These are phyloP conservation scores for Anguilla obscura DNA, from an alignment of 2,797 vertebrate species.

Conservation along the genomic window DNA sequence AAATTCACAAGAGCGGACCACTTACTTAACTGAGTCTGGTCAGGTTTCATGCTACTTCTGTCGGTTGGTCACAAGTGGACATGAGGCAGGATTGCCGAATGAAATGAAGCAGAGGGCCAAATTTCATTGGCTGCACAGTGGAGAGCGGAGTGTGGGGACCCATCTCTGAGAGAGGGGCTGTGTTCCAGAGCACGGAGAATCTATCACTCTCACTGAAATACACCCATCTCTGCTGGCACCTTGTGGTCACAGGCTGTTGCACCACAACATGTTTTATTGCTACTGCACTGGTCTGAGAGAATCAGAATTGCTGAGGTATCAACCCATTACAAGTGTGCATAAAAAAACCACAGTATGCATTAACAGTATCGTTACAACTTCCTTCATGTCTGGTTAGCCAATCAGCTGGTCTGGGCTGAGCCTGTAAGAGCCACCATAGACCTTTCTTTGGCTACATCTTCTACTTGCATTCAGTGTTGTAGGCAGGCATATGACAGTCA, in stretches of 20 bases:
- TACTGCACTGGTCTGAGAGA: background rate
- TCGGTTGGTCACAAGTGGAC: background rate
- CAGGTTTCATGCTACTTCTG: background rate
- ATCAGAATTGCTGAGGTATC: background rate
- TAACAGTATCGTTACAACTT: background rate
- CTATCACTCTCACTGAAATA: background rate
- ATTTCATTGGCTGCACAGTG: background rate
- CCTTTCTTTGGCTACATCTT: background rate
- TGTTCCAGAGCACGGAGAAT: background rate
- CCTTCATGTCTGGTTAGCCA: background rate
- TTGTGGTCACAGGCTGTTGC: background rate
- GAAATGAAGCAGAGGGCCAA: background rate
- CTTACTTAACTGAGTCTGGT: background rate
- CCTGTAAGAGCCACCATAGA: background rate
- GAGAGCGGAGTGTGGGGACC: background rate
- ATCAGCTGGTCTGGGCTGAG: background rate
- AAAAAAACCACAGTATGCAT: background rate
- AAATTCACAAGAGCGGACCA: background rate
- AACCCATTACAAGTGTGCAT: background rate
- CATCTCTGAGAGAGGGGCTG: background rate
- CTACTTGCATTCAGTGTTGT: background rate
- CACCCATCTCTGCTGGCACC: slow-evolving; percentile 12
- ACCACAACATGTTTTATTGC: background rate
- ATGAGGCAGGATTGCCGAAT: background rate
- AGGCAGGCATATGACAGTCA: background rate